Base-by-base conservation (phyloP, 2,797 vertebrate species). In the Intellagama lesueurii region DNA sequence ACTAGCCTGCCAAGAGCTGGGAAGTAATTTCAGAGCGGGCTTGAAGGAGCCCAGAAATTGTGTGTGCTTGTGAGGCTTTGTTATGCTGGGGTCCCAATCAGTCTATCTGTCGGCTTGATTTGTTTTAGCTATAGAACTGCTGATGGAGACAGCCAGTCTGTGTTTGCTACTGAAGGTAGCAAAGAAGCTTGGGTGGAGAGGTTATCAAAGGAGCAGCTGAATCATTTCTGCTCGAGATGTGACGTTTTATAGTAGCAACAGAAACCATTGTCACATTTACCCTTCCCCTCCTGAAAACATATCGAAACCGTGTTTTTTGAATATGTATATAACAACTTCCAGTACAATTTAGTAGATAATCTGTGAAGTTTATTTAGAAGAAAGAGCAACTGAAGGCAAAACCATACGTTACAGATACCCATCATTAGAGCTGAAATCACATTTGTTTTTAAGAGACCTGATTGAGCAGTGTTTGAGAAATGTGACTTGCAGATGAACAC, bases 131-230 rank as follows among this genome's bases (percentile, higher is more conserved):
- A 68, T 70, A 69, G 12, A 68, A 72, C 77, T 77, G 93, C 87
- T 94, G 93, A 90, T 92, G 89, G 92, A 85, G 91, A 88, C 94
- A 86, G 86, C 88, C 92, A 87, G 66, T 90, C 93, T 93, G 89
- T 76, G 91, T 83, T 87, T 94, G 90, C 87, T 91, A 1, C 92
- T 90, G 88, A 93, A 92, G 68, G 90, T 56, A 73, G 81, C 82
- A 89, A 92, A 92, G 52, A 88, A 91, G 90, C 87, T 76, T 81
- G 68, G 87, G 66, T 64, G 60, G 84, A 88, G 86, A 89, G 90
- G 28, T 86, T 93, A 89, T 84, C 87, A 89, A 91, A 82, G 64
- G 81, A 4, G 85, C 90, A 47, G 40, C 70, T 32, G 91, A 90
- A 69, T 40, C 86, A 88, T 90, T 78, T 60, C 7, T 14, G 68